Evolutionary conservation across 2,797 vertebrate genomes (phyloP).

Genomic region (Parambassis ranga): DNA sequence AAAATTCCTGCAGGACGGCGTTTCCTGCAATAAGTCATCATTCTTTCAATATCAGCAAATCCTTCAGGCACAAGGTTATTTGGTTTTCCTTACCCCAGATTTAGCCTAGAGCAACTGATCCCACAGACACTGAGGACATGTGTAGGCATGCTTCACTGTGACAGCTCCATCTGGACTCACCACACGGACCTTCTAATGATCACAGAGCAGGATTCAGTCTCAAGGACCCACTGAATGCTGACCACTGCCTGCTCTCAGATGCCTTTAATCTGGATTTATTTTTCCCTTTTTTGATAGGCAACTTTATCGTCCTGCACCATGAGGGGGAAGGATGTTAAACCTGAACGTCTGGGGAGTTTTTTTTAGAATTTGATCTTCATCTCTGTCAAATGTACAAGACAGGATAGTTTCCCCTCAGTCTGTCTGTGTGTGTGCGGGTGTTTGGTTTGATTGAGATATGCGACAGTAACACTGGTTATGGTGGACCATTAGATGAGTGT

Average conservation of each 20-base stretch:
- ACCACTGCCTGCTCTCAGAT: slow-evolving; percentile 38
- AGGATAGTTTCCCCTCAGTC: slow-evolving; percentile 9
- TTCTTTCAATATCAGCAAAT: slow-evolving; percentile 45
- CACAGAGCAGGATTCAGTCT: slow-evolving; percentile 58
- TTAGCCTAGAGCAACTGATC: slow-evolving; percentile 55
- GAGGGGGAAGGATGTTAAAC: slow-evolving; percentile 31
- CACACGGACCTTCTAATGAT: slow-evolving; percentile 60
- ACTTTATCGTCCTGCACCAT: slow-evolving; percentile 16
- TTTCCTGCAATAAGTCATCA: slow-evolving; percentile 41
- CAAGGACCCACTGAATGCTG: slow-evolving; percentile 49
- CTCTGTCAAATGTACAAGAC: slow-evolving; percentile 40
- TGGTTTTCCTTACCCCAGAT: slow-evolving; percentile 36
- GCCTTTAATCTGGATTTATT: slow-evolving; percentile 32
- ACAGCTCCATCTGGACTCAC: slow-evolving; percentile 73
- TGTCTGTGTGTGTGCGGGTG: slow-evolving; percentile 15
- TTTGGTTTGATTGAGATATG: slow-evolving; percentile 72
- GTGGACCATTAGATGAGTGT: slow-evolving; percentile 69
- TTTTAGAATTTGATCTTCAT: slow-evolving; percentile 54
- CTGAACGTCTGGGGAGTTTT: slow-evolving; percentile 20
- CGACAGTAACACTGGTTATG: slow-evolving; percentile 59
- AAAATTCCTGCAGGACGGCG: slow-evolving; percentile 30
- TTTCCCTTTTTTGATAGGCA: slow-evolving; percentile 18
- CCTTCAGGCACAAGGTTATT: slow-evolving; percentile 59
- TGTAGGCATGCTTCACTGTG: slow-evolving; percentile 59
- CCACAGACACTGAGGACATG: slow-evolving; percentile 46